These are phyloP conservation scores for Cyprichromis sp. DNA, from an alignment of 2,113 vertebrate species.

Conservation along the genomic window DNA sequence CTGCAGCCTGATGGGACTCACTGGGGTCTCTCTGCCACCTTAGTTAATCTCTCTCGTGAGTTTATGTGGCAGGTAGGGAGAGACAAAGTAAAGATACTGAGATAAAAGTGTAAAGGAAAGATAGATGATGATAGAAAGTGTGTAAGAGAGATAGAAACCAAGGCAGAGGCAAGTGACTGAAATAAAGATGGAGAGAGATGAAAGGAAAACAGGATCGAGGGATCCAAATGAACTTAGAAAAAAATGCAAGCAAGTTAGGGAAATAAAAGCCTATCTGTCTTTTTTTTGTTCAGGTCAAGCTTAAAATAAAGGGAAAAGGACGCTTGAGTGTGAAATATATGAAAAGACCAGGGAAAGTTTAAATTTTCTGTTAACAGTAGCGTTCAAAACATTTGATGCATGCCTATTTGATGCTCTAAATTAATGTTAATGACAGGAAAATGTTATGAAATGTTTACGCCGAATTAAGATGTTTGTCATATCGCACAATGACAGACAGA, in stretches of 20 bases:
- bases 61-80: neutral
- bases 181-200: neutral
- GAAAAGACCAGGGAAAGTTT: neutral
- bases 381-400: neutral
- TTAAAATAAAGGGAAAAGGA: neutral
- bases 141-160: neutral
- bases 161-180: neutral
- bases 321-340: neutral
- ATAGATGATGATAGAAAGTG: neutral
- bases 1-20: constrained; percentile 28
- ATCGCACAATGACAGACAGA: neutral
- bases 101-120: neutral
- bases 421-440: neutral
- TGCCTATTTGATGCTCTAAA: neutral
- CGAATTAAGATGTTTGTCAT: neutral
- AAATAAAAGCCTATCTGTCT: neutral
- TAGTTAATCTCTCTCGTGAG: neutral
- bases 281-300: rapidly evolving
- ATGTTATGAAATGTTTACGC: neutral
- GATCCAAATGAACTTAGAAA: neutral
- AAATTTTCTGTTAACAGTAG: neutral
- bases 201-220: neutral
- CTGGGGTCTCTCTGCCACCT: neutral
- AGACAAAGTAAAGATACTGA: neutral
- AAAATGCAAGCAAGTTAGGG: neutral